Base-by-base conservation (phyloP, 2,113 vertebrate species). In the Oplegnathus fasciatus region DNA sequence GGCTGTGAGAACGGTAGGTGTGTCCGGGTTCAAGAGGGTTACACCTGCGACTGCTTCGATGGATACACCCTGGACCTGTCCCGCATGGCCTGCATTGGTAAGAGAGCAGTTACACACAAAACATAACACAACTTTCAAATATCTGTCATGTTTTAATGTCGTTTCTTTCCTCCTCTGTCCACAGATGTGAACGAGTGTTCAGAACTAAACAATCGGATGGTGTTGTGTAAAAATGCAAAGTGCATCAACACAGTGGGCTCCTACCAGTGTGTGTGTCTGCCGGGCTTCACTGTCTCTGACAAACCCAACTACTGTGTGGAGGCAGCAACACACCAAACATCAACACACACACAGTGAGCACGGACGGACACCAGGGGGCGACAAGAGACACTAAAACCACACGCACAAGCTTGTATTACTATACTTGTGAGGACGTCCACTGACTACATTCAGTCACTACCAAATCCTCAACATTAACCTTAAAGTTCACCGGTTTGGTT, bases 21-120 rank as follows among this genome's bases (percentile, higher is more conserved):
- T n/a, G 98, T 99, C 6, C 94, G 98, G 24, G 98, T 99, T n/a
- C 97, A 97, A 85, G 97, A 99, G 76, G 98, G 98, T 5, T 99
- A 98, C 85, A 99, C 98, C 50, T 99, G 98, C 2, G 98, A 99
- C 89, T 99, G 98, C 95, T 99, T 99, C 50, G 98, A 99, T 0
- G 98, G 98, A 3, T 99, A 97, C 91, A 97, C 97, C 82, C 90
- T 99, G 90, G 97, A 99, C 84, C 96, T 97, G 95, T 95, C 97
- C 85, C 97, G 95, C 92, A 99, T 99, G 98, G 96, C 97, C 90
- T 99, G 98, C 90, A 91, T 97, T 0, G 98, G 98, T 99, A 94
- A 96, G 97, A 67, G 1, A 42, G n/a, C 44, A 9, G 5, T 26
- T 15, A 7, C n/a, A 62, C 10, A 20, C 30, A 28, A 54, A 5